Conservation (phyloP, 2,888 invertebrate species). For the Ceramica pisi region DNA sequence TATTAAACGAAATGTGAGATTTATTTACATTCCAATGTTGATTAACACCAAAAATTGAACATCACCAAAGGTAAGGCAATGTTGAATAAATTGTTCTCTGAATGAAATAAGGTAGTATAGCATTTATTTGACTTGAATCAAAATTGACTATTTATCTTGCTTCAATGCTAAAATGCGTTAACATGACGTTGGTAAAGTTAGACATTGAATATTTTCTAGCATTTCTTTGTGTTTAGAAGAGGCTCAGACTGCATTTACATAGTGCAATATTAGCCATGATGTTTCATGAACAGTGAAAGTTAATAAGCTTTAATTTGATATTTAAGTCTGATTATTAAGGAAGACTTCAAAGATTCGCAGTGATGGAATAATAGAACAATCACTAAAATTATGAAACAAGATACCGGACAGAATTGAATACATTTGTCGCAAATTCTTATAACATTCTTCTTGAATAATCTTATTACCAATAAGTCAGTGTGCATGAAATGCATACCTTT, state of each 20-base stretch:
- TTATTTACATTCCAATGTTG: slow-evolving; percentile 87
- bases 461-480: slow-evolving; percentile 81
- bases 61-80: slow-evolving; percentile 89
- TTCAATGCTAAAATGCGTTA: slow-evolving; percentile 73
- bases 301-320: slow-evolving; percentile 80
- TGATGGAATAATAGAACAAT: slow-evolving; percentile 62
- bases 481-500: slow-evolving; percentile 82
- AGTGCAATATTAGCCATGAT: slow-evolving; percentile 74
- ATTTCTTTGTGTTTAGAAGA: slow-evolving; percentile 64
- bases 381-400: slow-evolving; percentile 47
- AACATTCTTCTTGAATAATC: slow-evolving; percentile 65
- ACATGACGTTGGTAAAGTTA: slow-evolving; percentile 69
- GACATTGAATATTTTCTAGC: slow-evolving; percentile 50
- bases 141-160: slow-evolving; percentile 75
- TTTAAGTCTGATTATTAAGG: slow-evolving; percentile 73
- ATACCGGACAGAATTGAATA: slow-evolving; percentile 49
- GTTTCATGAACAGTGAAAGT: slow-evolving; percentile 65
- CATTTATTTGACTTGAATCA: slow-evolving; percentile 90
- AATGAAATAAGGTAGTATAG: slow-evolving; percentile 90
- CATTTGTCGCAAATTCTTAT: slow-evolving; percentile 60
- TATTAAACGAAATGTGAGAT: slow-evolving; percentile 82
- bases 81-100: slow-evolving; percentile 82
- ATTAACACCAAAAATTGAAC: slow-evolving; percentile 84
- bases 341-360: slow-evolving; percentile 68
- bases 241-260: slow-evolving; percentile 70